Percentiles rank a stretch among this genome's conserved stretches.
phyloP scores from a whole-genome alignment of 2,797 vertebrate genomes.

The Hemitrygon akajei region DNA sequence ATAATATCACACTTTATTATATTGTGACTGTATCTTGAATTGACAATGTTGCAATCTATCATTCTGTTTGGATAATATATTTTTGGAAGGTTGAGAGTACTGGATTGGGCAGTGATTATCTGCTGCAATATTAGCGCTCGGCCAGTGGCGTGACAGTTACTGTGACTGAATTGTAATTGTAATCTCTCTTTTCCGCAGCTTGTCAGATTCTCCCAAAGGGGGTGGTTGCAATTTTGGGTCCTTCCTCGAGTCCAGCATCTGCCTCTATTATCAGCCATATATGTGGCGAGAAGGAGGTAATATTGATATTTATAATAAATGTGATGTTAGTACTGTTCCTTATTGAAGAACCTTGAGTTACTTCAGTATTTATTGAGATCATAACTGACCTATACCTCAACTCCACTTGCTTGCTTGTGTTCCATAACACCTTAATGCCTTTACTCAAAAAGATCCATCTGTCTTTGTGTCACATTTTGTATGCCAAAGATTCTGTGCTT shows the following conservation, averaged over 20 bases:
- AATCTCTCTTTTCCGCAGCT: conserved; percentile 61
- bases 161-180: neutral
- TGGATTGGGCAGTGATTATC: neutral
- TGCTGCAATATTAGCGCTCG: neutral
- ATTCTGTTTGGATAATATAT: neutral
- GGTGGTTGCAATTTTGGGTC: conserved; percentile 89
- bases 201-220: conserved; percentile 98
- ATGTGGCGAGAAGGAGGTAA: conserved; percentile 98
- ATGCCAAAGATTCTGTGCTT: too few relatives aligned
- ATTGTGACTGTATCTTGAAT: neutral
- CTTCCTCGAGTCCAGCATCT: conserved; percentile 90
- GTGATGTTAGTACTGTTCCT: neutral
- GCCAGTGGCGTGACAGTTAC: neutral
- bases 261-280: conserved; percentile 99
- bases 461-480: neutral
- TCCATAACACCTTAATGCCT: neutral
- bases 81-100: neutral
- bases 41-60: neutral
- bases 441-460: neutral
- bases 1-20: neutral
- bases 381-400: neutral
- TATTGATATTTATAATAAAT: neutral
- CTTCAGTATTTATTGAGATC: neutral
- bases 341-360: neutral
- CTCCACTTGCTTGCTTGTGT: neutral